A percentile compares a stretch with the other conserved stretches of the same genome.
These are phyloP conservation scores for Gonocerus acuteangulatus DNA, from an alignment of 2,888 invertebrate species.

Conservation along the genomic window DNA sequence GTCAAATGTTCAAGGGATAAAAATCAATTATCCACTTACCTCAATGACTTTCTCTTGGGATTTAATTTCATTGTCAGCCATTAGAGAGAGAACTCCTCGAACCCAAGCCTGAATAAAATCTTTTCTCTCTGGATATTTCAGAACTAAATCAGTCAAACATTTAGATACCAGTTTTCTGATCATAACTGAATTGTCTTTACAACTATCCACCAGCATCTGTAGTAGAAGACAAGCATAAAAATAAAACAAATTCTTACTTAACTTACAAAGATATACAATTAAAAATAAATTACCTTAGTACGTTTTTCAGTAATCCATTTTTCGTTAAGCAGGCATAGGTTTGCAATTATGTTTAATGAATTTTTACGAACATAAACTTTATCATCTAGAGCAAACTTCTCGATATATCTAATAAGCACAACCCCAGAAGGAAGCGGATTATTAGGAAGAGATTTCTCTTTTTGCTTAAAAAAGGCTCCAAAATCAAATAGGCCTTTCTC, in stretches of 20 bases:
- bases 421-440: slow-evolving; percentile 42
- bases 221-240: not conserved
- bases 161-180: slow-evolving; percentile 41
- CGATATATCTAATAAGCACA: slow-evolving; percentile 44
- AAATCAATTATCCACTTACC: slow-evolving; percentile 34
- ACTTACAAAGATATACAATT: not conserved
- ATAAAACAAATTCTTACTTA: not conserved
- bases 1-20: no score
- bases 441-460: slow-evolving; percentile 1
- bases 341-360: slow-evolving; percentile 45
- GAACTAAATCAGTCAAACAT: slow-evolving; percentile 47
- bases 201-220: slow-evolving; percentile 34
- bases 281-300: slow-evolving; percentile 31
- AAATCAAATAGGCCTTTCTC: slow-evolving; percentile 33
- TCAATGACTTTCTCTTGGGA: slow-evolving; percentile 46
- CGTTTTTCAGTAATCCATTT: slow-evolving; percentile 35
- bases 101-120: slow-evolving; percentile 45
- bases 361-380: slow-evolving; percentile 51
- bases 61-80: slow-evolving; percentile 50
- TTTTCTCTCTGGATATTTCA: slow-evolving; percentile 43
- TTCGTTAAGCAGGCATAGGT: slow-evolving; percentile 40
- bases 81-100: slow-evolving; percentile 47
- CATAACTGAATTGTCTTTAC: slow-evolving; percentile 34
- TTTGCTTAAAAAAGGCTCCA: slow-evolving; percentile 23
- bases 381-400: slow-evolving; percentile 46